Evolutionary conservation across 2,888 invertebrate genomes (phyloP), one percentile per base, ranked within the genome.

Genomic region (Drosophila mulleri): DNA sequence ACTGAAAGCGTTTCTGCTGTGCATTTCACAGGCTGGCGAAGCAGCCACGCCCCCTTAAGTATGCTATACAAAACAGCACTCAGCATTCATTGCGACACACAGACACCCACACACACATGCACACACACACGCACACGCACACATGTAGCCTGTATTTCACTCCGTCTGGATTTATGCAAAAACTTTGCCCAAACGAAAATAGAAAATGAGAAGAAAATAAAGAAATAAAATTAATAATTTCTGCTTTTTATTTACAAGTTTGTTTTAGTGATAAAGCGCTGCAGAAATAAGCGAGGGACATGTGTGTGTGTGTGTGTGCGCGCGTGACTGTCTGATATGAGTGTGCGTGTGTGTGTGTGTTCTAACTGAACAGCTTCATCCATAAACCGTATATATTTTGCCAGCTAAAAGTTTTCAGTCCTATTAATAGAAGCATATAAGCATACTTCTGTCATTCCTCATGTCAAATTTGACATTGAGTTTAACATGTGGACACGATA

Each of bases 161-260:
- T 63, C 39, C 48, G 52, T 62, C 61, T 66, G 64, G 72, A 85
- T 85, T 83, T 80, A 85, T 85, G 83, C 39, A 53, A n/a, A 75
- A 85, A 83, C 75, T 80, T 80, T 74, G 52, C n/a, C 72, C 23
- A 32, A 23, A n/a, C 23, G 47, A 37, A 37, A 44, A 42, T 42
- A 56, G 14, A 44, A 42, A 60, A 64, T 67, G 37, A 16, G 23
- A 39, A 39, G 16, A 39, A 48, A 60, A 37, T 23, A 23, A 23
- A n/a, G n/a, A 23, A 32, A 44, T 47, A 60, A 60, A 68, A 74
- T 80, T 80, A 75, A 80, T 59, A 64, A 78, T 73, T 75, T 66
- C 57, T 53, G 53, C 54, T 47, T 69, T 73, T 80, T 71, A 59
- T 66, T 63, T 69, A 54, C 53, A 41, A 53, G 54, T 64, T 64